phyloP scores from a whole-genome alignment of 2,113 vertebrate species.

The Oncorhynchus gorbuscha region DNA sequence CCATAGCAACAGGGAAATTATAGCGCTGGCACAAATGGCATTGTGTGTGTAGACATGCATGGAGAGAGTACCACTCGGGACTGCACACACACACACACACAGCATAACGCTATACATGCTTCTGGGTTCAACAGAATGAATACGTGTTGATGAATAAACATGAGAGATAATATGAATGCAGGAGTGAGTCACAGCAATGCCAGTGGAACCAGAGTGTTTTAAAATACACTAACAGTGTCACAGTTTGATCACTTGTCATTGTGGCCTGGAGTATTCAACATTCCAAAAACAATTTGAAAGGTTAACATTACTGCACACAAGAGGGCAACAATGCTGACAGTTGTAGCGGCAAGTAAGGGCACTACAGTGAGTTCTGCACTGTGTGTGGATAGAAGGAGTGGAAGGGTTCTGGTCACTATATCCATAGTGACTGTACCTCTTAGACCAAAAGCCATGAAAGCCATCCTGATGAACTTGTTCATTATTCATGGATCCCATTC shows the following conservation, averaged over 20 bases:
- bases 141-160: conserved; percentile 52
- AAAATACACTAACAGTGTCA: conserved; percentile 25
- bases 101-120: not conserved
- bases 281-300: too few species aligned
- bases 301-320: too few species aligned
- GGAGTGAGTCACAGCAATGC: conserved; percentile 18
- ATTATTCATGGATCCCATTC: conserved; percentile 34
- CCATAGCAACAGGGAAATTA: conserved; percentile 18
- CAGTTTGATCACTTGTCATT: not conserved
- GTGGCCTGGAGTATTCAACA: not conserved
- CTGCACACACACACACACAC: too few species aligned
- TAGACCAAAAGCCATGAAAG: not conserved
- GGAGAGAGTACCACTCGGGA: conserved; percentile 23
- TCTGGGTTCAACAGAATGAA: conserved; percentile 36
- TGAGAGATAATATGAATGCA: conserved; percentile 39
- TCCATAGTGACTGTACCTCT: not conserved
- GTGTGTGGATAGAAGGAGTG: too few species aligned
- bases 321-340: too few species aligned
- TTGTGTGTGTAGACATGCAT: conserved; percentile 40
- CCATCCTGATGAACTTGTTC: not conserved
- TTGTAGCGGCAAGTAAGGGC: too few species aligned
- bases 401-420: too few species aligned
- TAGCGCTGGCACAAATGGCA: conserved; percentile 27
- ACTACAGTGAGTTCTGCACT: too few species aligned
- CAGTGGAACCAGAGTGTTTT: conserved; percentile 1